Conservation (phyloP, 2,797 vertebrate species). For the Spondyliosoma cantharus region DNA sequence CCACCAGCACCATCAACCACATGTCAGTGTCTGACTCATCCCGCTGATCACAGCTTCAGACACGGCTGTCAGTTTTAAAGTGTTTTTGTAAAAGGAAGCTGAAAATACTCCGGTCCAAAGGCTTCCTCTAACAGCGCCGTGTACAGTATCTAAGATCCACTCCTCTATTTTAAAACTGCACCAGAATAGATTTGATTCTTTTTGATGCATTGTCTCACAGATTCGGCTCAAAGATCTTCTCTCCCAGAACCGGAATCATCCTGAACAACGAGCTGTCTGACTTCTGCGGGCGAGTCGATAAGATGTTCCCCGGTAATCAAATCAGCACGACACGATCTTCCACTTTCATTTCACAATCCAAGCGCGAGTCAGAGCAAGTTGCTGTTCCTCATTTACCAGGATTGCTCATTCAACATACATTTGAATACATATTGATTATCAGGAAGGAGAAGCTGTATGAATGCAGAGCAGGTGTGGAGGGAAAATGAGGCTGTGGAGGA, state of each 20-base stretch:
- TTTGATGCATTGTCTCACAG: conserved; percentile 71
- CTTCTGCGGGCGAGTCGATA: conserved; percentile 83
- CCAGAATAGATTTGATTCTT: background rate
- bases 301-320: conserved; percentile 76
- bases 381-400: background rate
- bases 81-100: conserved; percentile 38
- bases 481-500: no score
- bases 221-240: conserved; percentile 91
- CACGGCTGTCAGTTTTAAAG: conserved; percentile 29
- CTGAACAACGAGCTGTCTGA: conserved; percentile 92
- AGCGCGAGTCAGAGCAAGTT: background rate
- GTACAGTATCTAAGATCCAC: no score
- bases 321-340: background rate
- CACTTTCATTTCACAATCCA: background rate
- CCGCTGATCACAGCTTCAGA: background rate
- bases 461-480: no score
- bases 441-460: no score
- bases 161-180: no score
- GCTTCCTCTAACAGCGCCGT: background rate
- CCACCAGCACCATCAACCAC: conserved; percentile 95
- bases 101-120: background rate
- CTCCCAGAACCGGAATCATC: conserved; percentile 88
- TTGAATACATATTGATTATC: no score
- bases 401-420: background rate
- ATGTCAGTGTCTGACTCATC: conserved; percentile 83